Evolutionary conservation across 1,140 invertebrate species (phyloP).

Genomic region (Harlomillsia oculata): DNA sequence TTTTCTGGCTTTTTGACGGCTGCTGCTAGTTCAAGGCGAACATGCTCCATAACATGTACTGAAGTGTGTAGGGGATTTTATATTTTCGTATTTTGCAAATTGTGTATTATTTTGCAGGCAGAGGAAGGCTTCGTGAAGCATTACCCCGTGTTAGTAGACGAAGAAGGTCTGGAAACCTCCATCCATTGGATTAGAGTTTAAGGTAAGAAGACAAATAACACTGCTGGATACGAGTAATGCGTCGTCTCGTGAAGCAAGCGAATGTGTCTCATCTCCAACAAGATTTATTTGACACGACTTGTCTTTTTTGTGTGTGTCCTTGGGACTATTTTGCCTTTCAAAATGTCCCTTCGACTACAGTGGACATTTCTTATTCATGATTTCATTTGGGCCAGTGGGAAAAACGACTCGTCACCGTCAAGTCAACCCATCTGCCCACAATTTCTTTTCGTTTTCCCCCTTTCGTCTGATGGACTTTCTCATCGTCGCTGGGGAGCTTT

Average conservation of each 20-base stretch:
- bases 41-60: no score
- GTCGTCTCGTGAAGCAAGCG: no score
- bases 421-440: not conserved
- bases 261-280: no score
- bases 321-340: not conserved
- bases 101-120: conserved; percentile 41
- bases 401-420: no score
- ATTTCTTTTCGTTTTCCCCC: not conserved
- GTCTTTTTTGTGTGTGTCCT: not conserved
- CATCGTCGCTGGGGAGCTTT: not conserved
- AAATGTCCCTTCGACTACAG: no score
- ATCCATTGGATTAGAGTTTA: conserved; percentile 58
- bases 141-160: conserved; percentile 45
- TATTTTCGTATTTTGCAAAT: no score
- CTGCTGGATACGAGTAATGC: no score
- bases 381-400: no score
- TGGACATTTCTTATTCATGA: no score
- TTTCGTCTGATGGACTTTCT: not conserved
- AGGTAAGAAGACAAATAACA: conserved; percentile 38
- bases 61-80: no score
- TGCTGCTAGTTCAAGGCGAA: no score
- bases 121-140: conserved; percentile 47
- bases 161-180: conserved; percentile 59
- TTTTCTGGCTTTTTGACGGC: no score
- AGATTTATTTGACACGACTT: not conserved